Evolutionary conservation across 2,888 invertebrate species (phyloP).

Genomic region (Amiota mariae): DNA sequence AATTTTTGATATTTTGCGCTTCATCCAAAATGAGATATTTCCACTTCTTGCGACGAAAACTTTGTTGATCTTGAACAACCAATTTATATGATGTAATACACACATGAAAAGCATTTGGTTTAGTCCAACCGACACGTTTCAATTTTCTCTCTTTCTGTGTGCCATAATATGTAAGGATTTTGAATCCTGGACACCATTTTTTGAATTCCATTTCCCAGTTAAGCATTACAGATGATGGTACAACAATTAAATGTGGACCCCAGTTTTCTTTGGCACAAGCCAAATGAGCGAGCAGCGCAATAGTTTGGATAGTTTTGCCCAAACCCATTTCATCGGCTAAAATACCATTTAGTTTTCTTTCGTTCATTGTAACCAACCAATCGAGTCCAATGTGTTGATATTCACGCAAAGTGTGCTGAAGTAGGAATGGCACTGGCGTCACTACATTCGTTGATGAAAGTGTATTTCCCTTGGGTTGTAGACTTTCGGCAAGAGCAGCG

Average conservation of each 20-base stretch:
- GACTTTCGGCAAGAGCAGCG: constrained; percentile 93
- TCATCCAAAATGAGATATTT: constrained; percentile 98
- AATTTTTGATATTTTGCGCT: constrained; percentile 99
- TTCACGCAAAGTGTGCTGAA: constrained; percentile 92
- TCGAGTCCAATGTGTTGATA: constrained; percentile 97
- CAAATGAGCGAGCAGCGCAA: constrained; percentile 92
- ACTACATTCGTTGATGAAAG: constrained; percentile 94
- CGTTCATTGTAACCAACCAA: constrained; percentile 97
- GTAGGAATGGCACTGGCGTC: constrained; percentile 92
- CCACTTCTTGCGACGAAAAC: constrained; percentile 98
- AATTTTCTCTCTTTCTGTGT: constrained; percentile 94
- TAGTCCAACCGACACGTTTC: constrained; percentile 96
- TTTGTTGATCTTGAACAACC: constrained; percentile 98
- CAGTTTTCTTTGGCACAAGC: constrained; percentile 92
- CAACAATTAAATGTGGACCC: constrained; percentile 99
- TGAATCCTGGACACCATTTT: constrained; percentile 99
- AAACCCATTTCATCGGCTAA: constrained; percentile 98
- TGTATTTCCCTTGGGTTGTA: constrained; percentile 98
- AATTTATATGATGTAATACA: constrained; percentile 98
- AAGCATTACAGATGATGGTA: constrained; percentile 99
- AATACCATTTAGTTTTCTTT: constrained; percentile 95
- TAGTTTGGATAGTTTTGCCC: constrained; percentile 98
- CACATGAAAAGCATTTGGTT: constrained; percentile 97
- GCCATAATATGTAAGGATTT: constrained; percentile 98
- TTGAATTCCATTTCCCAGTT: constrained; percentile 99